These are phyloP conservation scores for Pyrocoelia pectoralis DNA, from an alignment of 2,888 invertebrate species.

Conservation along the genomic window DNA sequence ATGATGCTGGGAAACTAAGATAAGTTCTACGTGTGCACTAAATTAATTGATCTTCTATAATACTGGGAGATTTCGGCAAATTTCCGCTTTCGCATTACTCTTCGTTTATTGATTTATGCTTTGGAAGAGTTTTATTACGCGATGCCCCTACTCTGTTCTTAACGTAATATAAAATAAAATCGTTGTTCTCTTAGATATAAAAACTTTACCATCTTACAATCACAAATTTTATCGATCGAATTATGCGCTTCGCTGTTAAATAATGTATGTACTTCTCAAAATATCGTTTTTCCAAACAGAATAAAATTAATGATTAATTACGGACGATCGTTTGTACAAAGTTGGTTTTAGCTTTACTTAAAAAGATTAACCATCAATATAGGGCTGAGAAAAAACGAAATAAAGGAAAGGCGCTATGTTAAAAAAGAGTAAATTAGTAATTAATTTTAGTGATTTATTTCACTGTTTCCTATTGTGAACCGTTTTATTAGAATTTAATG, in stretches of 20 bases:
- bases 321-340: not conserved
- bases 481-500: too few species aligned
- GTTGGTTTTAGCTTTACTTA: too few species aligned
- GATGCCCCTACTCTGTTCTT: slow-evolving; percentile 14
- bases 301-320: not conserved
- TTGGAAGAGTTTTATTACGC: slow-evolving; percentile 23
- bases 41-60: slow-evolving; percentile 37
- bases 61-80: slow-evolving; percentile 31
- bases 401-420: too few species aligned
- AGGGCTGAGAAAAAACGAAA: too few species aligned
- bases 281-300: not conserved
- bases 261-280: not conserved
- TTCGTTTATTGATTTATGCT: slow-evolving; percentile 32
- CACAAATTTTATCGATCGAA: slow-evolving; percentile 7
- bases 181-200: slow-evolving; percentile 9
- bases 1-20: slow-evolving; percentile 36
- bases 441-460: too few species aligned
- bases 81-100: slow-evolving; percentile 29
- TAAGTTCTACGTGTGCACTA: slow-evolving; percentile 36
- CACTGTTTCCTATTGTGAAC: too few species aligned
- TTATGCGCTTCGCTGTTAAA: not conserved
- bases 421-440: too few species aligned
- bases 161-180: slow-evolving; percentile 19
- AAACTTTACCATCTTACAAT: slow-evolving; percentile 17
- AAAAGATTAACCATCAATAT: too few species aligned